Percentiles rank a stretch among this genome's conserved stretches.
Evolutionary conservation across 2,888 invertebrate species (phyloP).

Genomic region (Tachina fera): DNA sequence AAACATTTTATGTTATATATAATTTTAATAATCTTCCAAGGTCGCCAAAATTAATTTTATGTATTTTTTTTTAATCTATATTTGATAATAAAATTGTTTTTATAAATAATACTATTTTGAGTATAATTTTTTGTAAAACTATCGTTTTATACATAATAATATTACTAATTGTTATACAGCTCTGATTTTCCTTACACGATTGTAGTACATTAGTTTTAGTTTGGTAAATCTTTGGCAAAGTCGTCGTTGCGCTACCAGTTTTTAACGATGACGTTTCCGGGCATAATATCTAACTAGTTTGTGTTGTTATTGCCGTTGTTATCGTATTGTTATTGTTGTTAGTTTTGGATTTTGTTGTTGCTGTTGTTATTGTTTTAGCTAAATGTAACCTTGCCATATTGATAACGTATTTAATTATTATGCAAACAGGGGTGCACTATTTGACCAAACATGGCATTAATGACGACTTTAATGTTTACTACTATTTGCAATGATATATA

Average conservation of each 20-base stretch:
- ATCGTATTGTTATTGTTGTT: constrained; percentile 25
- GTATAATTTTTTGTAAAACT: too few species aligned
- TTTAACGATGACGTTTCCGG: constrained; percentile 68
- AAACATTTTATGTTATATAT: too few species aligned
- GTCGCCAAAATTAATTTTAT: too few species aligned
- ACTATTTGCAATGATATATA: constrained; percentile 28
- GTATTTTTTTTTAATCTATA: too few species aligned
- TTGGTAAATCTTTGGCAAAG: constrained; percentile 54
- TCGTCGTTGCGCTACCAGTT: constrained; percentile 62
- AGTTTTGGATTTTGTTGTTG: constrained; percentile 25
- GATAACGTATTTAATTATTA: constrained; percentile 80
- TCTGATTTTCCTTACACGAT: constrained; percentile 23
- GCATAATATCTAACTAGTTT: constrained; percentile 71
- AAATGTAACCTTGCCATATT: constrained; percentile 71
- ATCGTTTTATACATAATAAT: neutral
- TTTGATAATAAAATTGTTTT: too few species aligned
- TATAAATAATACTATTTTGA: too few species aligned
- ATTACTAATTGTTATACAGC: constrained; percentile 33
- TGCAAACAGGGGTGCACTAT: constrained; percentile 83
- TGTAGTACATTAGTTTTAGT: constrained; percentile 21
- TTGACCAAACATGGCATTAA: constrained; percentile 82
- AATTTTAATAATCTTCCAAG: too few species aligned
- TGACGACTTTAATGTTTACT: constrained; percentile 73
- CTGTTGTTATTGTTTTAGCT: constrained; percentile 41
- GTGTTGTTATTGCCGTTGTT: constrained; percentile 39